Evolutionary conservation across 2,888 invertebrate species (phyloP).

Genomic region (Barypeithes pellucidus): DNA sequence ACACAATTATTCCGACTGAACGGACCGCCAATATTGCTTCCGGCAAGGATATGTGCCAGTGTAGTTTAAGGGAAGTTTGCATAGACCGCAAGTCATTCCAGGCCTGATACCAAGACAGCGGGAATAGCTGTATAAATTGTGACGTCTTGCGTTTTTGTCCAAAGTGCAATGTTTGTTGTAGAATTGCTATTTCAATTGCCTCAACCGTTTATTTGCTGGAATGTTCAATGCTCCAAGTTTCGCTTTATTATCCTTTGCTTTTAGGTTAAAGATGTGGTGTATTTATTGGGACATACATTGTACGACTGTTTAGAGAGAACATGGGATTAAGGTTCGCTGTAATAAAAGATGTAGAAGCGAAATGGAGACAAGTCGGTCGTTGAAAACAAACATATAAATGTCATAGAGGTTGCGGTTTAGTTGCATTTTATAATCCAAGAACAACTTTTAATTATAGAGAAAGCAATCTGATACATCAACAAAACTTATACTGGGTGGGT

Average conservation of each 20-base stretch:
- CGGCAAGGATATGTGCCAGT: slow-evolving; percentile 53
- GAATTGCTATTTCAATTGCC: slow-evolving; percentile 41
- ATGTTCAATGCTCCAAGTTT: slow-evolving; percentile 39
- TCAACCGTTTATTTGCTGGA: slow-evolving; percentile 40
- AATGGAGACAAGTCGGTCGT: background rate
- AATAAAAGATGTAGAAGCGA: background rate
- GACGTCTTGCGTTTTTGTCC: slow-evolving; percentile 52
- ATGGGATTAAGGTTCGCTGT: background rate
- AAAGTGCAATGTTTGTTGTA: slow-evolving; percentile 51
- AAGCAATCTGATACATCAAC: too few relatives aligned
- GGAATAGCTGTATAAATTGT: slow-evolving; percentile 46
- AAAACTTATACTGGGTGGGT: too few relatives aligned
- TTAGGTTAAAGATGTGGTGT: slow-evolving; percentile 46
- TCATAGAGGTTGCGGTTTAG: background rate
- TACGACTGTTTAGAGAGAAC: background rate
- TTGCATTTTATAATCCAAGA: background rate
- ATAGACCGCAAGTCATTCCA: slow-evolving; percentile 54
- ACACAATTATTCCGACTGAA: slow-evolving; percentile 53
- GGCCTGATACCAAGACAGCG: slow-evolving; percentile 42
- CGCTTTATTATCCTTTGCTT: slow-evolving; percentile 44
- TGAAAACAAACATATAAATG: background rate
- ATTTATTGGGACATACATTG: slow-evolving; percentile 45
- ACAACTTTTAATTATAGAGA: too few relatives aligned
- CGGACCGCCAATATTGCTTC: slow-evolving; percentile 54
- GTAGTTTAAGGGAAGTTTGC: slow-evolving; percentile 50